These are phyloP conservation scores for Lasioglossum oenotherae DNA, from an alignment of 2,888 invertebrate species.

Conservation along the genomic window DNA sequence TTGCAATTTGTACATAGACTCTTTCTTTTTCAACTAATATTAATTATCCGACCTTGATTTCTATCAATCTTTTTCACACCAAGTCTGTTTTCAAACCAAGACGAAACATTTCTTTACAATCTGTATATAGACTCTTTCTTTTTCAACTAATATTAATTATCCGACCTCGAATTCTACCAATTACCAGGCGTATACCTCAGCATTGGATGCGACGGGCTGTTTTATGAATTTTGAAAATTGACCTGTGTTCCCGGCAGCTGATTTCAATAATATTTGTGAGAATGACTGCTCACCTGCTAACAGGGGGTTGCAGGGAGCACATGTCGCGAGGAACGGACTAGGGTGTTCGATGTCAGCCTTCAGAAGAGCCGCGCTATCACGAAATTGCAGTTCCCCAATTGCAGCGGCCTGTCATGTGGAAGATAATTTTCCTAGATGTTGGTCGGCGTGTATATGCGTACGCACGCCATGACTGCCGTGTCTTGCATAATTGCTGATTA, in stretches of 20 bases:
- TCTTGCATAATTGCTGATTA: conserved; percentile 39
- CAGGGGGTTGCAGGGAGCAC: background rate
- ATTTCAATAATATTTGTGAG: background rate
- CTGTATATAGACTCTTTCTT: too few relatives aligned
- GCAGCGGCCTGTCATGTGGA: conserved; percentile 28
- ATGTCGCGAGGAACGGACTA: background rate
- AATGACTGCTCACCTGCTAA: background rate
- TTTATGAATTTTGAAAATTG: background rate
- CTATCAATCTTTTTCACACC: too few relatives aligned
- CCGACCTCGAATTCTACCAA: background rate
- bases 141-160: too few relatives aligned
- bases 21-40: too few relatives aligned
- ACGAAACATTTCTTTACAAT: too few relatives aligned
- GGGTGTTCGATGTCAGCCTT: background rate
- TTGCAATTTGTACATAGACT: too few relatives aligned
- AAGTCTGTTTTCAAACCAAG: too few relatives aligned
- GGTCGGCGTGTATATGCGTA: background rate
- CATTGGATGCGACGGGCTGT: background rate
- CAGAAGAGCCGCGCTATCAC: conserved; percentile 4
- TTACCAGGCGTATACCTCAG: background rate
- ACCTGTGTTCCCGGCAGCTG: background rate
- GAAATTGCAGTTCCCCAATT: conserved; percentile 48
- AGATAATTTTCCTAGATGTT: conserved; percentile 47
- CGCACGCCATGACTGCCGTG: conserved; percentile 19
- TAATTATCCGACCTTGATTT: too few relatives aligned